Base-by-base conservation (phyloP, 2,797 vertebrate species). In the Sebastes oblongus region DNA sequence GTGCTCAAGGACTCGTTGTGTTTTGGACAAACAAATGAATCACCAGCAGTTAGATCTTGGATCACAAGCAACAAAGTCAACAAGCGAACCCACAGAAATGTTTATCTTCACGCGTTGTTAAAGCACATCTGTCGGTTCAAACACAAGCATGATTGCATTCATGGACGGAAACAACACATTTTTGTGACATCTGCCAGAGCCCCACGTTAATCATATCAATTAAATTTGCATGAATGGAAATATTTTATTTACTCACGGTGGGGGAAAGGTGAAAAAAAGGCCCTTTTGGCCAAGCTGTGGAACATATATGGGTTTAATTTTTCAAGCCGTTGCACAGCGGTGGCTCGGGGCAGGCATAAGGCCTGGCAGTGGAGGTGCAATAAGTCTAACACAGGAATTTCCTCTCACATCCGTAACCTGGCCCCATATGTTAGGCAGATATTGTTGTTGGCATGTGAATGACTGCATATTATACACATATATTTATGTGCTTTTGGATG, bases 371-470 rank as follows among this genome's bases (percentile, higher is more conserved):
- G 55, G 64, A 92, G 87, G 92, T 91, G 85, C 91, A 92, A 82
- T 92, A 94, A 94, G 89, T 94, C 89, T 90, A 89, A 86, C 88
- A 66, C 79, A 94, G 91, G 93, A 95, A 95, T 96, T 94, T 96
- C 87, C 91, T 95, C 82, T 86, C 66, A 78, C 89, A 91, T 95
- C 89, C 74, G 83, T 94, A 88, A n/a, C 83, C 92, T 89, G 82
- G 89, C 92, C 90, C 91, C 96, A 97, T 96, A 93, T 96, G 96
- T 94, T 89, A 94, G 90, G 93, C 95, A 97, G 96, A 96, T 95
- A 96, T 92, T 93, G 91, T 86, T 89, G 78, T 95, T 95, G 95
- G 92, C 89, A 78, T 74, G 82, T 80, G 79, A 81, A 68, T 54
- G 78, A 83, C 84, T 61, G 79, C 82, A 77, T 93, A 95, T 91